phyloP scores from a whole-genome alignment of 2,113 vertebrate genomes.

The western clawed frog (Xenopus tropicalis) region UCB_Xtro_10.0 CM004447.2:131108001-131108500 shows the following conservation, averaged over 20 bases:
- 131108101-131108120: neutral
- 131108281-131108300: conserved; percentile 45
- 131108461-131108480: neutral
- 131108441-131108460: neutral
- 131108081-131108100: neutral
- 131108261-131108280: conserved; percentile 34
- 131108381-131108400: conserved; percentile 26
- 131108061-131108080: neutral
- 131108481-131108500: neutral
- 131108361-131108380: conserved; percentile 27
- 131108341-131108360: conserved; percentile 40
- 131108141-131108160: conserved; percentile 10
- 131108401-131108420: conserved; percentile 23
- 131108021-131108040: neutral
- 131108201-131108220: conserved; percentile 33
- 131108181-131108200: conserved; percentile 16
- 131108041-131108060: neutral
- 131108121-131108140: neutral
- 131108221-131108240: neutral
- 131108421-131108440: conserved; percentile 18
- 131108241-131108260: conserved; percentile 13
- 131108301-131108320: conserved; percentile 43
- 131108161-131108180: conserved; percentile 10
- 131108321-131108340: conserved; percentile 41
- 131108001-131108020: neutral